Percentiles rank a stretch among this genome's conserved stretches.
phyloP scores from a whole-genome alignment of 2,797 vertebrate genomes.

The Octomys mimax region DNA sequence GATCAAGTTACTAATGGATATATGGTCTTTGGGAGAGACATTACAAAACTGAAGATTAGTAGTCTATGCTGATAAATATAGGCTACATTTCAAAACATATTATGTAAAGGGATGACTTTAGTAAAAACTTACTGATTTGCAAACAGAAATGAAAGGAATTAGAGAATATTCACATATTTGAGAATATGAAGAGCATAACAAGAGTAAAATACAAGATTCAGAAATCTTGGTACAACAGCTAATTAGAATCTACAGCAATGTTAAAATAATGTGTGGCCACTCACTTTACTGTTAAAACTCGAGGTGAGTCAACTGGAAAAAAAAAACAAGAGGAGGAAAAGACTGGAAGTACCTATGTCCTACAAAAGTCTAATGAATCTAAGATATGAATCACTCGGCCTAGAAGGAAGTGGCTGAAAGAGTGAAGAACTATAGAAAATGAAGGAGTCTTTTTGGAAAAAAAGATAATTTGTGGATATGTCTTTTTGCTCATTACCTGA shows the following conservation, averaged over 20 bases:
- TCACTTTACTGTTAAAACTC: background rate
- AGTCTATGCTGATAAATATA: background rate
- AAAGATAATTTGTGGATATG: background rate
- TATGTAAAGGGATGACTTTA: background rate
- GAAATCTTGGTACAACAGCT: background rate
- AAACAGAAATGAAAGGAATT: constrained; percentile 3
- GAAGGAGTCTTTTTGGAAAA: background rate
- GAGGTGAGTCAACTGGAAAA: background rate
- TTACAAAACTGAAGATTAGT: background rate
- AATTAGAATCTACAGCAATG: background rate
- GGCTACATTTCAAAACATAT: background rate
- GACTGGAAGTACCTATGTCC: background rate
- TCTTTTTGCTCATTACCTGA: background rate
- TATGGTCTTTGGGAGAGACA: background rate
- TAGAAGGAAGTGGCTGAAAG: background rate
- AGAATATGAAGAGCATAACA: background rate
- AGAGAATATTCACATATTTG: background rate
- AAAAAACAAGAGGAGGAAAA: background rate
- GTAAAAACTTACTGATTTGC: background rate
- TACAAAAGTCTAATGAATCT: background rate
- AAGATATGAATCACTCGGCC: background rate
- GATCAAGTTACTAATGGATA: background rate
- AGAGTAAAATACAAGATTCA: background rate
- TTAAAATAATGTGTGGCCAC: background rate
- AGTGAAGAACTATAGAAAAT: background rate